Percentiles rank a stretch among this genome's conserved stretches.
These are phyloP conservation scores for Eublepharis macularius DNA, from an alignment of 2,113 vertebrate genomes.

Conservation along the genomic window DNA sequence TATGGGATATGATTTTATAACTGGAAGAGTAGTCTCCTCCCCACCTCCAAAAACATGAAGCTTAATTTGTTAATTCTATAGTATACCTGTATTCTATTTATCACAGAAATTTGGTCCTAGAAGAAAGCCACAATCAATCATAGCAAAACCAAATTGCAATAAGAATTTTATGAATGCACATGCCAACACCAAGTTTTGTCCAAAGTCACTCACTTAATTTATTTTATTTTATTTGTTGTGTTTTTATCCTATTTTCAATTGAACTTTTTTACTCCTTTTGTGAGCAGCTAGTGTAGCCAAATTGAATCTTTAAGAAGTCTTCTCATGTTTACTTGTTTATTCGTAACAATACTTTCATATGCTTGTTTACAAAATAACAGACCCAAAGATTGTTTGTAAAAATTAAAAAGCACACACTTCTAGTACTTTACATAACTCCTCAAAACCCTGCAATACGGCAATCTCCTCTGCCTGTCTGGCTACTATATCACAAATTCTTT, in stretches of 20 bases:
- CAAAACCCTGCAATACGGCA: not conserved
- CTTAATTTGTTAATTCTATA: constrained; percentile 8
- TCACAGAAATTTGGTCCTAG: not conserved
- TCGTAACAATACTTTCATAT: constrained; percentile 11
- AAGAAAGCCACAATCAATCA: not conserved
- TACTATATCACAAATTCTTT: not conserved
- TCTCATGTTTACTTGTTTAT: not conserved
- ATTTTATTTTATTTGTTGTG: not conserved
- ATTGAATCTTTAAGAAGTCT: not conserved
- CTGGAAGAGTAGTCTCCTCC: not conserved
- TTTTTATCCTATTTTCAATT: not conserved
- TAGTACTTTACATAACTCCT: not conserved
- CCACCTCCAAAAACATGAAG: too few species aligned
- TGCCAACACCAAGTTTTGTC: not conserved
- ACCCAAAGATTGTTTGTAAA: not conserved
- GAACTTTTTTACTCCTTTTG: not conserved
- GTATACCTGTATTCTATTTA: constrained; percentile 8
- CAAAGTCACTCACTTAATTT: not conserved
- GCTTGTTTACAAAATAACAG: not conserved
- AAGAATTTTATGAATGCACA: not conserved
- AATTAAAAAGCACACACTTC: constrained; percentile 13
- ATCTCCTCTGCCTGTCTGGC: not conserved
- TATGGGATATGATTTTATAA: constrained; percentile 24
- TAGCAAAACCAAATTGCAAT: not conserved
- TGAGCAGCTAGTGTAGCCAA: not conserved